Percentiles rank a stretch among this genome's conserved stretches.
Evolutionary conservation across 2,888 invertebrate genomes (phyloP).

Genomic region (Halictus quadricinctus): DNA sequence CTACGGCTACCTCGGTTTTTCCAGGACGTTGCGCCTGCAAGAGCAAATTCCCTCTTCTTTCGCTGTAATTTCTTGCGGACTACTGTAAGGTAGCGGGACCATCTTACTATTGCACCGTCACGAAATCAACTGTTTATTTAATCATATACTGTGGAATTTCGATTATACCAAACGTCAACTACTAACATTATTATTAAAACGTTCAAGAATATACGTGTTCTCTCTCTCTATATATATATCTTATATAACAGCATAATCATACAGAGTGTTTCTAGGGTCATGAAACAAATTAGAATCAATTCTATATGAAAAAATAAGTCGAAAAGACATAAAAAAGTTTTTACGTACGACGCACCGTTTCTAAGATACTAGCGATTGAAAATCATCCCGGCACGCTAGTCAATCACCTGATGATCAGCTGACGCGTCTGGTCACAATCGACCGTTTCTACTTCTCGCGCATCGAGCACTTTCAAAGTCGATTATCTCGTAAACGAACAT

Average conservation of each 20-base stretch:
- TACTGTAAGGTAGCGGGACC: background rate
- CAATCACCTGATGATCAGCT: background rate
- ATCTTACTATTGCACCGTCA: background rate
- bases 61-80: conserved; percentile 36
- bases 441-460: background rate
- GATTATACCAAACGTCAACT: too few relatives aligned
- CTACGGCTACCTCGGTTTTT: conserved; percentile 51
- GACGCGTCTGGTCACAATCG: background rate
- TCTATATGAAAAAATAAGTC: background rate
- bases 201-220: too few relatives aligned
- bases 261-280: background rate
- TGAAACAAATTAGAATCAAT: background rate
- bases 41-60: conserved; percentile 10
- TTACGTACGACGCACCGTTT: background rate
- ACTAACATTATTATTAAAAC: too few relatives aligned
- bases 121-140: background rate
- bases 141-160: background rate
- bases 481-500: background rate
- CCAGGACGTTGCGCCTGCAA: conserved; percentile 38
- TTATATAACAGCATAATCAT: background rate
- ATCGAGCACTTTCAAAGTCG: background rate
- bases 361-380: background rate
- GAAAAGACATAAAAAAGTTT: background rate
- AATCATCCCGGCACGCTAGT: background rate
- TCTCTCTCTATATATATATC: too few relatives aligned